phyloP scores from a whole-genome alignment of 2,113 vertebrate genomes.

The Alosa alosa region DNA sequence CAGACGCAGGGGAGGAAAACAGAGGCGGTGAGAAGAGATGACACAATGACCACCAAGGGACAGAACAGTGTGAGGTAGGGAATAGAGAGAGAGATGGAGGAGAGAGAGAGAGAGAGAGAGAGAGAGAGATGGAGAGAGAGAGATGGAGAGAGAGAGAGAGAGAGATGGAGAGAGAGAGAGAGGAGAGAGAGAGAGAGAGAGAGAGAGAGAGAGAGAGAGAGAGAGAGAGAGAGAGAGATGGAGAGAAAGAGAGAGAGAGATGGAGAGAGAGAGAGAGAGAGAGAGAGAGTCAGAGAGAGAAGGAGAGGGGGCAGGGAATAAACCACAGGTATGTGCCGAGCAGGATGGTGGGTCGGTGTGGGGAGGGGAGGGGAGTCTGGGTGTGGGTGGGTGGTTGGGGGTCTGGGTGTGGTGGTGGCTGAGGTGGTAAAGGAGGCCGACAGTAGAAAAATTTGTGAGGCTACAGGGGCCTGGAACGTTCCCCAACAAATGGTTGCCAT shows the following conservation, averaged over 20 bases:
- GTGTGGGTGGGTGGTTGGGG: neutral
- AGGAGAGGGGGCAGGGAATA: slow-evolving; percentile 54
- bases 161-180: too few species aligned
- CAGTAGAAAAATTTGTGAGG: neutral
- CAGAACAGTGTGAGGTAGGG: neutral
- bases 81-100: slow-evolving; percentile 23
- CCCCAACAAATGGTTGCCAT: slow-evolving; percentile 37
- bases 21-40: neutral
- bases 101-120: slow-evolving; percentile 28
- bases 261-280: slow-evolving; percentile 27
- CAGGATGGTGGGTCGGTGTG: slow-evolving; percentile 65
- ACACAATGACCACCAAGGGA: neutral
- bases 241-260: slow-evolving; percentile 30
- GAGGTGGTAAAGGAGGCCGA: slow-evolving; percentile 24
- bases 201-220: slow-evolving; percentile 28
- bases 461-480: slow-evolving; percentile 10
- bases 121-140: too few species aligned
- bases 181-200: slow-evolving; percentile 23
- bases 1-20: neutral
- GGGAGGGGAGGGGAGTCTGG: slow-evolving; percentile 12
- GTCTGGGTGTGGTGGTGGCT: neutral
- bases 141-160: too few species aligned
- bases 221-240: too few species aligned
- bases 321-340: slow-evolving; percentile 76
- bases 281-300: slow-evolving; percentile 26